Evolutionary conservation across 2,888 invertebrate species (phyloP), one percentile per base, ranked within the genome.

Genomic region (Callyntrura guangdongensis): DNA sequence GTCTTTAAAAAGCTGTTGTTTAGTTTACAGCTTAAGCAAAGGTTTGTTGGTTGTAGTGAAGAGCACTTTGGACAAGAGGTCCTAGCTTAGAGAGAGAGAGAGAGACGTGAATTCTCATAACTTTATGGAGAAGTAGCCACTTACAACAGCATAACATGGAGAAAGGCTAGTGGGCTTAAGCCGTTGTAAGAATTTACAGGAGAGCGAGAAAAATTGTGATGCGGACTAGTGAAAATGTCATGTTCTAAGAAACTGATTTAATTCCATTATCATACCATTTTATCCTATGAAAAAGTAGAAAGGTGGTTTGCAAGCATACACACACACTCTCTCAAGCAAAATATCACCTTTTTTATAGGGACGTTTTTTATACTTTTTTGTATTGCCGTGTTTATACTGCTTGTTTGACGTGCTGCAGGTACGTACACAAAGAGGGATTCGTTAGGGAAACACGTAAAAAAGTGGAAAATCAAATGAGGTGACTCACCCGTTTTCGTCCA

Each of bases 391-490:
- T 45, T 14, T 8, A 6, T 45, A 69, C 4, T 47, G 17, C 45
- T 1, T 72, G n/a, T 36, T 22, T 72, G 36, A 69, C 14, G 22
- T 47, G 12, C 0, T 53, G 49, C 25, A 45, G 53, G 53, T 74
- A 49, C 47, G n/a, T 49, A 17, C 1, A 9, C 22, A 64, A 22
- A 61, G 59, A 45, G 8, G 72, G 47, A 72, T 72, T 89, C 53
- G 72, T 47, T 61, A 9, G 82, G 67, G 36, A 79, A 85, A 72
- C 82, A 67, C 74, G 89, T 89, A 86, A 86, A 89, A 77, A 85
- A 90, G 20, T 89, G 89, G 89, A 89, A 89, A 90, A 90, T 90
- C 86, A 90, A 90, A 90, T 72, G 81, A 90, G 90, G 90, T 90
- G 90, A 90, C 86, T 90, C 81, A 90, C 77, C 56, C 61, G 49